Percentiles rank a stretch among this genome's conserved stretches.
phyloP scores from a whole-genome alignment of 2,888 invertebrate genomes.

The Watsonalla cultraria region DNA sequence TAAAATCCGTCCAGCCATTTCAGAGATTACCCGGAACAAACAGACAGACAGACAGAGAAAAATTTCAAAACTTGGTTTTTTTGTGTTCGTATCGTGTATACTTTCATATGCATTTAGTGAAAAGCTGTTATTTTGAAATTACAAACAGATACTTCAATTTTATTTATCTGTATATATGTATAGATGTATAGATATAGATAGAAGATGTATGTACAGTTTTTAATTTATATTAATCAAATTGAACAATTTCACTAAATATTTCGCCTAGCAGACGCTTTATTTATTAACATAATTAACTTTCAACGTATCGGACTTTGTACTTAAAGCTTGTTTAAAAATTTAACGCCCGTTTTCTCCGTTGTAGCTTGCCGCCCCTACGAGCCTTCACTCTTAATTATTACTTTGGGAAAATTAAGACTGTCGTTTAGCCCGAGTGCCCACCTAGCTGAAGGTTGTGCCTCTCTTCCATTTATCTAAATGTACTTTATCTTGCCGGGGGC shows the following conservation, averaged over 20 bases:
- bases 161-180: too few relatives aligned
- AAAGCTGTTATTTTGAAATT: too few relatives aligned
- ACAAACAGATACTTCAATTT: too few relatives aligned
- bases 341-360: slow-evolving; percentile 54
- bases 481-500: slow-evolving; percentile 70
- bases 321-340: slow-evolving; percentile 75
- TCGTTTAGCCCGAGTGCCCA: slow-evolving; percentile 73
- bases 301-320: slow-evolving; percentile 73
- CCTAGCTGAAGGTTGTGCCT: slow-evolving; percentile 60
- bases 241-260: background rate
- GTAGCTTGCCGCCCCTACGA: slow-evolving; percentile 59
- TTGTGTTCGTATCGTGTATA: too few relatives aligned
- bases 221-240: too few relatives aligned
- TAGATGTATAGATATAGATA: too few relatives aligned
- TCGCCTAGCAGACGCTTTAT: slow-evolving; percentile 37
- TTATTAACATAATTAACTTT: slow-evolving; percentile 72
- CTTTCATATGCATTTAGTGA: too few relatives aligned
- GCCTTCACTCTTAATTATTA: slow-evolving; percentile 79
- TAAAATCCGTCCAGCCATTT: too few relatives aligned
- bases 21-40: too few relatives aligned
- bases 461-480: slow-evolving; percentile 75
- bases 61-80: too few relatives aligned
- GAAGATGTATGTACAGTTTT: too few relatives aligned
- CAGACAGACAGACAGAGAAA: too few relatives aligned
- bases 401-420: slow-evolving; percentile 79